Base-by-base conservation (phyloP, 2,888 invertebrate species). In the Iphiclides podalirius region DNA sequence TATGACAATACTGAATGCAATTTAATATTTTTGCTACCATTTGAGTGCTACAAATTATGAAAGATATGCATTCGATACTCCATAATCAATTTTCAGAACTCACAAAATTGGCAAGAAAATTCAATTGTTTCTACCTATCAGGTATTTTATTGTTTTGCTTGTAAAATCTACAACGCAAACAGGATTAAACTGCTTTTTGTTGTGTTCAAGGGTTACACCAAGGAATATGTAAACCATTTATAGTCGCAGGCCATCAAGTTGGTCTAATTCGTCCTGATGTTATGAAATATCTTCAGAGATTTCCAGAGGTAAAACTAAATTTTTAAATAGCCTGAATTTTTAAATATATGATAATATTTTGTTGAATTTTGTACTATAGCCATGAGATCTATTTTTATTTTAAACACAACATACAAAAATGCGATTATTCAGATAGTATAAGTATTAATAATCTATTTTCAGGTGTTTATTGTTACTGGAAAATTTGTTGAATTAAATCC, bases 41-140 rank as follows among this genome's bases (percentile, higher is more conserved):
- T 50, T 45, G 34, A 39, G 50, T 50, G 39, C 35, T 40, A 45
- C 39, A 72, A 76, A 73, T 55, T 75, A 87, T 87, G 86, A 87
- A 81, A 86, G 80, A 83, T 62, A 88, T 88, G 87, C 82, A 79
- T 79, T 80, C 84, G 58, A 64, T 75, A 60, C 66, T 75, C 59
- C 79, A 80, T 67, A 83, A 77, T 61, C 82, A 78, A 57, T 77
- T 82, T 72, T 88, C 87, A 40, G 87, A 86, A 66, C 90, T 95
- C 70, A 86, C 95, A 71, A 93, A 93, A 88, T 91, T 96, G 78
- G 95, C 96, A 53, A 93, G 94, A 77, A 95, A 94, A 90, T 96
- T 95, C 87, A 96, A 96, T 89, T 94, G 94, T 90, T 96, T 96
- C 84, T 96, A 96, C 83, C 84, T 96, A 89, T 92, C 94, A 91